A percentile compares a stretch with the other conserved stretches of the same genome.
These are phyloP conservation scores for Hiodon alosoides DNA, from an alignment of 2,113 vertebrate species.

Conservation along the genomic window DNA sequence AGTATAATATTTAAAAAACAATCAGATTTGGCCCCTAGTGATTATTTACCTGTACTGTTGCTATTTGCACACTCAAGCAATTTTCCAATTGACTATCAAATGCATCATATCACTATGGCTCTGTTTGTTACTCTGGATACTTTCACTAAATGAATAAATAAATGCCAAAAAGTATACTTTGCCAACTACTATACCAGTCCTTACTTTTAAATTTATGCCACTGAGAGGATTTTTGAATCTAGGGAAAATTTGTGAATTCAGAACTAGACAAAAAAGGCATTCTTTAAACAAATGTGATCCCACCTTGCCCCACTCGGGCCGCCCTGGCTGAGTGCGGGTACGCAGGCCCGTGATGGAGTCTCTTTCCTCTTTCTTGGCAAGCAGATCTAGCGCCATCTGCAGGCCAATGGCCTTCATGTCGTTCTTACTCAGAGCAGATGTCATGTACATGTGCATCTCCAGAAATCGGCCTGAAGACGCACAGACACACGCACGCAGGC, in stretches of 20 bases:
- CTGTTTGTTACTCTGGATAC: too few species aligned
- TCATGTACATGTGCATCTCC: slow-evolving; percentile 90
- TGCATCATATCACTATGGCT: too few species aligned
- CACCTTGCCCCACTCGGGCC: slow-evolving; percentile 77
- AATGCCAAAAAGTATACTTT: too few species aligned
- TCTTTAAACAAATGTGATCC: neutral
- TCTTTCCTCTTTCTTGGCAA: slow-evolving; percentile 76
- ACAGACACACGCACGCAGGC: neutral
- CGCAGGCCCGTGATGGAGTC: slow-evolving; percentile 80
- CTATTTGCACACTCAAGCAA: too few species aligned
- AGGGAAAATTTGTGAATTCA: neutral
- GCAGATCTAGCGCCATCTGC: slow-evolving; percentile 82
- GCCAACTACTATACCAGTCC: too few species aligned
- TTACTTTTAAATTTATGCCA: neutral
- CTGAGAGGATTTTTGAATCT: neutral
- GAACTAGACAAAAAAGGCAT: neutral
- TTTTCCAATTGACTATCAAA: too few species aligned
- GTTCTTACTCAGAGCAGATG: slow-evolving; percentile 72
- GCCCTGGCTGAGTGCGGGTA: slow-evolving; percentile 74
- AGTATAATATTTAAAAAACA: too few species aligned
- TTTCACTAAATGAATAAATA: too few species aligned
- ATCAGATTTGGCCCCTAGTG: too few species aligned
- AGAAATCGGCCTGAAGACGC: slow-evolving; percentile 66
- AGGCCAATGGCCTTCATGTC: slow-evolving; percentile 86
- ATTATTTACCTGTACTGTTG: too few species aligned